Evolutionary conservation across 2,113 vertebrate species (phyloP).

Genomic region (Halcyon malimbica): DNA sequence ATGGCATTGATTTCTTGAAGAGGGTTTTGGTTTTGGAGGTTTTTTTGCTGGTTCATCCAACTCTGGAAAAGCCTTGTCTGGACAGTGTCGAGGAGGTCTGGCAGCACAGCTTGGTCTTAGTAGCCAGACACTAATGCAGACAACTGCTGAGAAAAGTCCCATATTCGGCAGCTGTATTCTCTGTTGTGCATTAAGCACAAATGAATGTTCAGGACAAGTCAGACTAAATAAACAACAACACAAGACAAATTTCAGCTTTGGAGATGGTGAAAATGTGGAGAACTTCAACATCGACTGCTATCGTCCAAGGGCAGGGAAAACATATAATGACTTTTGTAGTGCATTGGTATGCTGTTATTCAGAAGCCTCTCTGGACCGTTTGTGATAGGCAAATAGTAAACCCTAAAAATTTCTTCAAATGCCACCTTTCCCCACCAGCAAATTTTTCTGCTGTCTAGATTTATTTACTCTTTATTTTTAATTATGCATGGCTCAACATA

Average conservation of each 20-base stretch:
- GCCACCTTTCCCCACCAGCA: background rate
- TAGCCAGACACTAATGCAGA: background rate
- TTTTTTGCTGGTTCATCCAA: background rate
- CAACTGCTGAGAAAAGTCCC: background rate
- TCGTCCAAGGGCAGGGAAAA: background rate
- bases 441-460: background rate
- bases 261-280: background rate
- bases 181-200: background rate
- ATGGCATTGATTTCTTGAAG: background rate
- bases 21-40: background rate
- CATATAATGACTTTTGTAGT: background rate
- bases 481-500: background rate
- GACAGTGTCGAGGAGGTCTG: constrained; percentile 19
- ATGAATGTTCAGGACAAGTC: background rate
- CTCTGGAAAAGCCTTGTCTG: constrained; percentile 37
- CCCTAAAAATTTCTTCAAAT: background rate
- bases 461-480: background rate
- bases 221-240: constrained; percentile 15
- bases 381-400: background rate
- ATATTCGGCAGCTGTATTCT: background rate
- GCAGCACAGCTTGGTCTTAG: background rate
- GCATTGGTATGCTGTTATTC: background rate
- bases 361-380: background rate
- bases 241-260: background rate
- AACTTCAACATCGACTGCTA: background rate